These are phyloP conservation scores for Mus musculus DNA, from an alignment of 2,113 vertebrate genomes.

Conservation along the genomic window GRCm39 chr9:38450001-38450500, in stretches of 20 bases:
- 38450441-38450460: neutral
- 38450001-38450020: neutral
- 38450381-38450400: neutral
- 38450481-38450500: constrained; percentile 7
- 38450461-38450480: neutral
- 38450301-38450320: neutral
- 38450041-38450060: neutral
- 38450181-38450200: neutral
- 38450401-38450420: neutral
- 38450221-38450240: neutral
- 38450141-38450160: neutral
- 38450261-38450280: neutral
- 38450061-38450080: too few relatives aligned
- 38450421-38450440: neutral
- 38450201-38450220: neutral
- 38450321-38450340: neutral
- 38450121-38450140: neutral
- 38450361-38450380: constrained; percentile 2
- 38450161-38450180: neutral
- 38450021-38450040: neutral
- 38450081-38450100: too few relatives aligned
- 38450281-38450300: neutral
- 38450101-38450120: neutral
- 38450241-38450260: neutral
- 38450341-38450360: neutral